phyloP scores from a whole-genome alignment of 2,113 vertebrate species.

The Paramisgurnus dabryanus region DNA sequence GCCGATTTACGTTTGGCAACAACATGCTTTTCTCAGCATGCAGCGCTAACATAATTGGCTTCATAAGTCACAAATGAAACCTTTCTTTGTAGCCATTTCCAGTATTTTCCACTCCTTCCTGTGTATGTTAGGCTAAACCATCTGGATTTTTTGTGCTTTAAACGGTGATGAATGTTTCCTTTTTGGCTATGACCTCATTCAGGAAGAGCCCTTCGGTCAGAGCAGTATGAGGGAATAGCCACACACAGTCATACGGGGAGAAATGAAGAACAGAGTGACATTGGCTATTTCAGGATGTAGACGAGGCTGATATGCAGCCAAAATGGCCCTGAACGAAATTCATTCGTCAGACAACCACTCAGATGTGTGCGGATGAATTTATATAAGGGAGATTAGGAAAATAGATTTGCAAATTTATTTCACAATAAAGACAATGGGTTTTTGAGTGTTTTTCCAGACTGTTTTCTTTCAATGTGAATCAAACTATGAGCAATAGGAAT shows the following conservation, averaged over 20 bases:
- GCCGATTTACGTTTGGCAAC: slow-evolving; percentile 36
- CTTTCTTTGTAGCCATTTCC: slow-evolving; percentile 43
- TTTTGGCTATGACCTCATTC: slow-evolving; percentile 68
- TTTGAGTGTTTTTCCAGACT: no score
- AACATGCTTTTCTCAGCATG: slow-evolving; percentile 30
- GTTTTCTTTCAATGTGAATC: no score
- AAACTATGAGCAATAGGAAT: no score
- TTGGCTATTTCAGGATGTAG: slow-evolving; percentile 33
- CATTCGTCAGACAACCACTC: slow-evolving; percentile 18
- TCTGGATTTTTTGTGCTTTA: slow-evolving; percentile 27
- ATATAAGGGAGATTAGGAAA: not conserved
- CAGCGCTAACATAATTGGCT: slow-evolving; percentile 37
- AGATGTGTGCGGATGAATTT: not conserved
- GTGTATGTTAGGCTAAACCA: slow-evolving; percentile 46
- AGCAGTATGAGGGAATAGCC: slow-evolving; percentile 55
- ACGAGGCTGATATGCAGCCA: not conserved
- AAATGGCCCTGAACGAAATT: not conserved
- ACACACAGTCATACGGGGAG: slow-evolving; percentile 46
- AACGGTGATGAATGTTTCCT: slow-evolving; percentile 69
- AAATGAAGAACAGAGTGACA: slow-evolving; percentile 16
- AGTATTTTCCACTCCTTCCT: slow-evolving; percentile 60
- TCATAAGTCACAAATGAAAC: slow-evolving; percentile 46
- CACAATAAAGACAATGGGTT: no score
- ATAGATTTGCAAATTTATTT: no score
- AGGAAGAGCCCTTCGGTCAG: slow-evolving; percentile 66